Percentiles rank a stretch among this genome's conserved stretches.
Evolutionary conservation across 1,140 invertebrate species (phyloP).

Genomic region (Drosophila punjabiensis): DNA sequence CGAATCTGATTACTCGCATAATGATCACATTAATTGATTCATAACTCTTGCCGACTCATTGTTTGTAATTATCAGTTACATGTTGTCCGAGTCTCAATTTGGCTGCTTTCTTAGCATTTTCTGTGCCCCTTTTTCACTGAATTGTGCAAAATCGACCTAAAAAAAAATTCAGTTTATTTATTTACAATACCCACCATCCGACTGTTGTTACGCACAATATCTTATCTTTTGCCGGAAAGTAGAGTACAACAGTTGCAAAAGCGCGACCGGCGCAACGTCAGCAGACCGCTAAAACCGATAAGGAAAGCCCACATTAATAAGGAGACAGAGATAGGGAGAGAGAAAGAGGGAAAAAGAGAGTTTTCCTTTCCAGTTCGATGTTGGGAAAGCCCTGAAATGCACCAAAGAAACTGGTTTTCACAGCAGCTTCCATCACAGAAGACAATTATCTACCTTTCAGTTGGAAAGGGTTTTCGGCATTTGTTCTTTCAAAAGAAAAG

Average conservation of each 20-base stretch:
- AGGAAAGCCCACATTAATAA: slow-evolving; percentile 15
- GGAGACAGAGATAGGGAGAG: slow-evolving; percentile 2
- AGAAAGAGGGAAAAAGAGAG: slow-evolving; percentile 4
- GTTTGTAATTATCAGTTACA: slow-evolving; percentile 44
- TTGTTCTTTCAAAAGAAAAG: neutral
- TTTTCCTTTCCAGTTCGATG: slow-evolving; percentile 16
- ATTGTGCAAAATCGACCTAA: slow-evolving; percentile 76
- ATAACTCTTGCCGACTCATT: slow-evolving; percentile 39
- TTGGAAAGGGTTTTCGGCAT: slow-evolving; percentile 6
- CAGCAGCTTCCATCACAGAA: neutral
- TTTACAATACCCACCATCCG: slow-evolving; percentile 57
- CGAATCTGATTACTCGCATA: slow-evolving; percentile 17
- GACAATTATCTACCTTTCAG: neutral
- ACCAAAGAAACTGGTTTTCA: slow-evolving; percentile 2
- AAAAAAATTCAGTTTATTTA: slow-evolving; percentile 67
- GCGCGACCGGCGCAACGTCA: slow-evolving; percentile 51
- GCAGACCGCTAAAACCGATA: slow-evolving; percentile 42
- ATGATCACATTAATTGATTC: slow-evolving; percentile 22
- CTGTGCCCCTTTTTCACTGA: slow-evolving; percentile 14
- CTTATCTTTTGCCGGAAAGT: slow-evolving; percentile 69
- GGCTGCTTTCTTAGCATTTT: slow-evolving; percentile 16
- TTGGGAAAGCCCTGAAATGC: slow-evolving; percentile 24
- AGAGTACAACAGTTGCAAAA: slow-evolving; percentile 56
- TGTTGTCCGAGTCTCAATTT: slow-evolving; percentile 16
- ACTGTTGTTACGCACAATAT: slow-evolving; percentile 52